Evolutionary conservation across 2,888 invertebrate species (phyloP).

Genomic region (Apotomis betuletana): DNA sequence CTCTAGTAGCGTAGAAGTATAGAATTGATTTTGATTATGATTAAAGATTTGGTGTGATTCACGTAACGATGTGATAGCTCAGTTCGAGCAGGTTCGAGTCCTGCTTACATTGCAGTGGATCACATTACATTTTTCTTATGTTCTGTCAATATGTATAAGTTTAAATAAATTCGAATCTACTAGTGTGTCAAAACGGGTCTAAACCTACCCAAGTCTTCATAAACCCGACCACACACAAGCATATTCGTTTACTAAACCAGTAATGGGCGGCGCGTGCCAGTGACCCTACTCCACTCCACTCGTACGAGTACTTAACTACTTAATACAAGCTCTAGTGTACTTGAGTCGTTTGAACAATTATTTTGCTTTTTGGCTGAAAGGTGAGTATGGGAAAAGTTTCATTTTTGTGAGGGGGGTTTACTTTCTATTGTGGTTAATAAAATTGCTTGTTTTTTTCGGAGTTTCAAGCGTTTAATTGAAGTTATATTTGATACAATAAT

Average conservation of each 20-base stretch:
- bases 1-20: too few relatives aligned
- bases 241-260: constrained; percentile 50
- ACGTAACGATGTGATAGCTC: too few relatives aligned
- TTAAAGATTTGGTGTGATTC: too few relatives aligned
- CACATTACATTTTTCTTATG: too few relatives aligned
- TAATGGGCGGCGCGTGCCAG: constrained; percentile 52
- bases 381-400: constrained; percentile 21
- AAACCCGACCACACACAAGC: constrained; percentile 26
- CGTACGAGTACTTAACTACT: constrained; percentile 40
- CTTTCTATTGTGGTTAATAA: constrained; percentile 8
- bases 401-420: constrained; percentile 2
- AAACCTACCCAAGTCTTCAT: constrained; percentile 13
- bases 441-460: not conserved
- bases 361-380: constrained; percentile 26
- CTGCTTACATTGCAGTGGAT: too few relatives aligned
- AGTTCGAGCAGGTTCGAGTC: too few relatives aligned
- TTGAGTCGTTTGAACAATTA: constrained; percentile 22
- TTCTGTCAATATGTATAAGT: too few relatives aligned
- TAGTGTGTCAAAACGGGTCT: not conserved
- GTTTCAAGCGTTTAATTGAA: too few relatives aligned
- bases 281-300: constrained; percentile 38
- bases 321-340: constrained; percentile 31
- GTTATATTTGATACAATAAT: too few relatives aligned
- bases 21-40: too few relatives aligned
- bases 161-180: too few relatives aligned